Conservation (phyloP, 2,888 invertebrate genomes). For the Adelognathus sp. region DNA sequence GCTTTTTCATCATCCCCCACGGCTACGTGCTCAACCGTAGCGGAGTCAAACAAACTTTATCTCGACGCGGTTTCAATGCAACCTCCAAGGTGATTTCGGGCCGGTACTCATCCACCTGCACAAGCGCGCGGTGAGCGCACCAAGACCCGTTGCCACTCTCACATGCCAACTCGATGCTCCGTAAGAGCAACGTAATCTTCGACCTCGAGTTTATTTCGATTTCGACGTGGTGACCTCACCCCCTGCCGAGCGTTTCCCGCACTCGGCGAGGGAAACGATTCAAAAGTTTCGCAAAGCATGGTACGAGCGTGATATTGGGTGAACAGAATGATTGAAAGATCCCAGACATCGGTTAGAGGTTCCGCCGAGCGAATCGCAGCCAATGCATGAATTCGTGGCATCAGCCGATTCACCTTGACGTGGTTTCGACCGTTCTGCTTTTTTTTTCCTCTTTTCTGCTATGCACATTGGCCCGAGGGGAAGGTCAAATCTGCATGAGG, state of each 20-base stretch:
- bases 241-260: neutral
- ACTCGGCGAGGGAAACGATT: neutral
- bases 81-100: constrained; percentile 43
- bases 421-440: neutral
- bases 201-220: constrained; percentile 11
- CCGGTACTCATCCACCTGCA: constrained; percentile 34
- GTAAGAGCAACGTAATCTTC: constrained; percentile 41
- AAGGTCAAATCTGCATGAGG: neutral
- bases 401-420: neutral
- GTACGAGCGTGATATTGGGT: neutral
- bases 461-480: neutral
- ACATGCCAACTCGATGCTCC: constrained; percentile 21
- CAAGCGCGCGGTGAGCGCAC: neutral
- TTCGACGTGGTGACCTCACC: neutral
- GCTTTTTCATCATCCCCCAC: neutral
- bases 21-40: constrained; percentile 64
- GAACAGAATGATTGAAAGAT: constrained; percentile 7
- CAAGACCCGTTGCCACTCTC: constrained; percentile 28
- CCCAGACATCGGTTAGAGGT: neutral
- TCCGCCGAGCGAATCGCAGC: neutral
- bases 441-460: neutral
- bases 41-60: constrained; percentile 68
- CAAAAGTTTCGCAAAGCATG: constrained; percentile 34
- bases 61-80: constrained; percentile 8
- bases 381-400: neutral